Evolutionary conservation across 23 tunicate genomes (phyloP).

Genomic region (Ascidia mentula): DNA sequence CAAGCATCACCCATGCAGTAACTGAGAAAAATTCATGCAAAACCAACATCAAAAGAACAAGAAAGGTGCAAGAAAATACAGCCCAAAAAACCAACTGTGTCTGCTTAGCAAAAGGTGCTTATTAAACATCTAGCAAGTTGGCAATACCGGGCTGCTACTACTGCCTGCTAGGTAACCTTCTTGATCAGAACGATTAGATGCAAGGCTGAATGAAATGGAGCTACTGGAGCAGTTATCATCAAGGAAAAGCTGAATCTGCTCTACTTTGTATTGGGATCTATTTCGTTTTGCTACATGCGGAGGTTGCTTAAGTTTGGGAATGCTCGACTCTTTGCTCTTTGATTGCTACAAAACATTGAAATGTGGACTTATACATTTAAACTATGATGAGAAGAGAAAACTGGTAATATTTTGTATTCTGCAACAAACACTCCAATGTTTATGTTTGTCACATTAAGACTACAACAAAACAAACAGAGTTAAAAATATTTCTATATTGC

Average conservation of each 20-base stretch:
- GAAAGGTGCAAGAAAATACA: not conserved
- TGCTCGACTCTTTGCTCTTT: not conserved
- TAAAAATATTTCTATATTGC: too few relatives aligned
- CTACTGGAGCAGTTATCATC: conserved; percentile 2
- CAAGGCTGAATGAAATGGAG: not conserved
- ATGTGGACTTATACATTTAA: not conserved
- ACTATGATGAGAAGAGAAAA: too few relatives aligned
- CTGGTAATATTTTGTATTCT: too few relatives aligned
- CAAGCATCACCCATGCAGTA: not conserved
- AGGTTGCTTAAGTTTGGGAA: conserved; percentile 5
- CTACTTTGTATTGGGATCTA: not conserved
- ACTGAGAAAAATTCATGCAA: not conserved
- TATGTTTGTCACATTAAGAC: too few relatives aligned
- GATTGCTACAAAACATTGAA: not conserved
- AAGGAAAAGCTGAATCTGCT: not conserved
- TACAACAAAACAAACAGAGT: too few relatives aligned
- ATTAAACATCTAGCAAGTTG: too few relatives aligned
- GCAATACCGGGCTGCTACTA: conserved; percentile 11
- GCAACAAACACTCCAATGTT: too few relatives aligned
- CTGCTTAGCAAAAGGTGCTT: too few relatives aligned
- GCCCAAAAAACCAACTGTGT: too few relatives aligned
- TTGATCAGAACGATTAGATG: not conserved
- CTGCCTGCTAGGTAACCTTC: conserved; percentile 7
- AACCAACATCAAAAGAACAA: not conserved
- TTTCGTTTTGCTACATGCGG: not conserved